Conservation (phyloP, 2,113 vertebrate species). For the Bos taurus region DNA sequence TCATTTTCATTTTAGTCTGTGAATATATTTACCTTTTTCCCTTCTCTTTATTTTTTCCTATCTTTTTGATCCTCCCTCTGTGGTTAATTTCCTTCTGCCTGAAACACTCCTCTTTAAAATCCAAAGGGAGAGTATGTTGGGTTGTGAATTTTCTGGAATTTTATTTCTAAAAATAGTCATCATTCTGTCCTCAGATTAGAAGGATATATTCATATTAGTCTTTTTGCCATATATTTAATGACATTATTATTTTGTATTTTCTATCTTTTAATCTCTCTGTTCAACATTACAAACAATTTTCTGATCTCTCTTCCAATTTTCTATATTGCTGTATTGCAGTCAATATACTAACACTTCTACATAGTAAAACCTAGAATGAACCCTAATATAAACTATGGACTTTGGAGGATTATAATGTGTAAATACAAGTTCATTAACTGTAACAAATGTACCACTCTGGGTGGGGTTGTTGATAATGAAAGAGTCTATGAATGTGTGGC, state of each 20-base stretch:
- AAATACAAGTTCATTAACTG: background rate
- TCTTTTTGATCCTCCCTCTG: background rate
- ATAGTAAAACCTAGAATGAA: background rate
- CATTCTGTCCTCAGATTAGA: background rate
- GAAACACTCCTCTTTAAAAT: background rate
- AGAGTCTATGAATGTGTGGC: background rate
- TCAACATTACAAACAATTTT: background rate
- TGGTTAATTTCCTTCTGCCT: background rate
- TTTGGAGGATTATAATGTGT: background rate
- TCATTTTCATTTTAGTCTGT: background rate
- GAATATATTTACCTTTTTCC: background rate
- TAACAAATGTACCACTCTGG: background rate
- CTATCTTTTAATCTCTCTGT: background rate
- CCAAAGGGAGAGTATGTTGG: background rate
- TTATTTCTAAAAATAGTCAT: background rate
- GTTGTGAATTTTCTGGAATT: background rate
- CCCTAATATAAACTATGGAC: background rate
- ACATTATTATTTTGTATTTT: background rate
- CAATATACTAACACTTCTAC: background rate
- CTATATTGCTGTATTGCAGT: background rate
- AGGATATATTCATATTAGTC: background rate
- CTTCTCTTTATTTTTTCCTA: background rate
- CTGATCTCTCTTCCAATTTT: background rate
- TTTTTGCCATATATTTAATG: background rate
- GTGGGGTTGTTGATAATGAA: background rate